Evolutionary conservation across 2,888 invertebrate species (phyloP).

Genomic region (Neocrepidodera transversa): DNA sequence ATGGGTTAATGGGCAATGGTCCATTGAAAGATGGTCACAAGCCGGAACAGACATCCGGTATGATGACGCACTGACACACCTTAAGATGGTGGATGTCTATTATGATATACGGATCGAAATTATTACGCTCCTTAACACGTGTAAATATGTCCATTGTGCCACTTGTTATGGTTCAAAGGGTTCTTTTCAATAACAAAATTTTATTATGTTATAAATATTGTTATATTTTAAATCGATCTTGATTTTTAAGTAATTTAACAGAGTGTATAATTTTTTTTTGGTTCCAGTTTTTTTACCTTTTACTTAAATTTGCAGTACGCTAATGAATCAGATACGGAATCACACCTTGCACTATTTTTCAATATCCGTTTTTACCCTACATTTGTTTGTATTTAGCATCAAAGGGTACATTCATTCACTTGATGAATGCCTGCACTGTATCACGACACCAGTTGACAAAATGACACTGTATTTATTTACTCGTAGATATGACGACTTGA

Average conservation of each 20-base stretch:
- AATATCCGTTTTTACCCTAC: conserved; percentile 19
- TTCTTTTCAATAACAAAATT: background rate
- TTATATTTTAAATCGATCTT: background rate
- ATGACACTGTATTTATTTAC: background rate
- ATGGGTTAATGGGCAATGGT: conserved; percentile 44
- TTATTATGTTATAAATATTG: background rate
- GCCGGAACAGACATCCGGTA: conserved; percentile 59
- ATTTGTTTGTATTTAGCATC: conserved; percentile 14
- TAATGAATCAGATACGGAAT: too few relatives aligned
- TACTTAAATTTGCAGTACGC: too few relatives aligned
- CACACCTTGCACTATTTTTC: conserved; percentile 25
- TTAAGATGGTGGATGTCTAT: conserved; percentile 30
- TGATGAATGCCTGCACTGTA: conserved; percentile 21
- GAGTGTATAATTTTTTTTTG: too few relatives aligned
- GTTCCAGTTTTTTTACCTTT: too few relatives aligned
- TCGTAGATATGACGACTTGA: background rate
- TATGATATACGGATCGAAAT: conserved; percentile 3
- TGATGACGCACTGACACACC: conserved; percentile 45
- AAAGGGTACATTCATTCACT: conserved; percentile 19
- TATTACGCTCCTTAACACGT: conserved; percentile 9
- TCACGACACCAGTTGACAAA: background rate
- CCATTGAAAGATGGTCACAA: conserved; percentile 54
- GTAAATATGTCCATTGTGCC: conserved; percentile 1
- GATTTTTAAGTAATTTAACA: background rate
- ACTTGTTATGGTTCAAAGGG: background rate